A percentile compares a stretch with the other conserved stretches of the same genome.
These are phyloP conservation scores for Tamandua tetradactyla DNA, from an alignment of 2,797 vertebrate genomes.

Conservation along the genomic window DNA sequence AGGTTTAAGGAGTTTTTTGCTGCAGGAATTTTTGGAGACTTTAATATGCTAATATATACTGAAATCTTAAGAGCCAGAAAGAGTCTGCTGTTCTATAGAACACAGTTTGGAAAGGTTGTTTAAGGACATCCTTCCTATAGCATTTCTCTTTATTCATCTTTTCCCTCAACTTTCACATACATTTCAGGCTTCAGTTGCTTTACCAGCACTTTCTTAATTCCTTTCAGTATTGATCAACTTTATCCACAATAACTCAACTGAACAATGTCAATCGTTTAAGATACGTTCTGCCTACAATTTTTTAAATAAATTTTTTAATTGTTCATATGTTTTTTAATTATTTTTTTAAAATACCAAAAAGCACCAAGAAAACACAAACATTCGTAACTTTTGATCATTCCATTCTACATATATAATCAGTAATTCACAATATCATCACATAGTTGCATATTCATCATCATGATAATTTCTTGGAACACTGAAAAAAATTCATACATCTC, in stretches of 20 bases:
- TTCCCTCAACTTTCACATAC: not conserved
- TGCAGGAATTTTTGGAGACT: constrained; percentile 23
- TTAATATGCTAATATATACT: constrained; percentile 43
- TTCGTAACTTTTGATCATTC: too few relatives aligned
- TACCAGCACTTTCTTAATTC: constrained; percentile 6
- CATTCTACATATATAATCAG: too few relatives aligned
- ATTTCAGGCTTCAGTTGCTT: not conserved
- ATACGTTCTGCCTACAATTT: not conserved
- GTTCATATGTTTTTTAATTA: too few relatives aligned
- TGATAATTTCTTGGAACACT: too few relatives aligned
- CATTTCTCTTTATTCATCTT: not conserved
- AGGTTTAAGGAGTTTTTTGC: constrained; percentile 1
- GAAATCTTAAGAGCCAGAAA: not conserved
- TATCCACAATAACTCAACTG: not conserved
- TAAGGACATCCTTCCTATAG: not conserved
- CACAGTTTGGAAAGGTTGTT: not conserved
- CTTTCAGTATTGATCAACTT: not conserved
- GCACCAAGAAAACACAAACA: too few relatives aligned
- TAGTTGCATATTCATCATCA: too few relatives aligned
- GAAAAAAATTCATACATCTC: too few relatives aligned
- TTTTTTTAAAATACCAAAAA: too few relatives aligned
- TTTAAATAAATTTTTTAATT: too few relatives aligned
- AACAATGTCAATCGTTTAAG: not conserved
- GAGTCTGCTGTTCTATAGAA: not conserved
- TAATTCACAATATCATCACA: too few relatives aligned